Conservation (phyloP, 1,140 invertebrate genomes). For the Drosophila serrata region DNA sequence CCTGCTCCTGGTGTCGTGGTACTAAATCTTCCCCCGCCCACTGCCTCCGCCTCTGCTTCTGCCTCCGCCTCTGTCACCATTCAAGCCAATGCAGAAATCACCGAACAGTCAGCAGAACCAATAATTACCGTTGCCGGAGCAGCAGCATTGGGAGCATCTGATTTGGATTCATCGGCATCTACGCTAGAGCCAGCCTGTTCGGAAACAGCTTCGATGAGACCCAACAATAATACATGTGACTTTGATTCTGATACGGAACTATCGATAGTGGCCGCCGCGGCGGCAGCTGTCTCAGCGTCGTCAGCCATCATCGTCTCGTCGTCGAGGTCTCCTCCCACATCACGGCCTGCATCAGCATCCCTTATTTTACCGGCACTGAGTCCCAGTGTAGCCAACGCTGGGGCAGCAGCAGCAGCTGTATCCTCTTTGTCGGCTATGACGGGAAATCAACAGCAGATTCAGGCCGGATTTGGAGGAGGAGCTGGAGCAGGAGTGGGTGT, state of each 20-base stretch:
- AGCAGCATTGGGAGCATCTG: slow-evolving; percentile 3
- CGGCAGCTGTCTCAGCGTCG: slow-evolving; percentile 46
- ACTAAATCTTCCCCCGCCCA: slow-evolving; percentile 36
- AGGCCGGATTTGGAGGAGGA: slow-evolving; percentile 28
- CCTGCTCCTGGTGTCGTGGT: slow-evolving; percentile 12
- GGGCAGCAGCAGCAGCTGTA: background rate
- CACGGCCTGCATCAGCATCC: slow-evolving; percentile 20
- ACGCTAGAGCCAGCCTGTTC: slow-evolving; percentile 22
- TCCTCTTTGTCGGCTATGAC: slow-evolving; percentile 10
- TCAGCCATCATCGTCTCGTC: slow-evolving; percentile 32
- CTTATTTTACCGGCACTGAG: slow-evolving; percentile 5
- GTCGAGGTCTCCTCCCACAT: slow-evolving; percentile 33
- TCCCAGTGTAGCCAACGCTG: background rate
- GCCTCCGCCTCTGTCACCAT: background rate
- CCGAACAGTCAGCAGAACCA: slow-evolving; percentile 18
- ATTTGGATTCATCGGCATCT: slow-evolving; percentile 4
- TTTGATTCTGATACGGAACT: slow-evolving; percentile 82
- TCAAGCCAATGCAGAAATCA: slow-evolving; percentile 25
- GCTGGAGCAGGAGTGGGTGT: slow-evolving; percentile 6
- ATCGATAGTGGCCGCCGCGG: slow-evolving; percentile 71
- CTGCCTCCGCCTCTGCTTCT: background rate
- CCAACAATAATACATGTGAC: slow-evolving; percentile 63
- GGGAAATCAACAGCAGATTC: slow-evolving; percentile 15
- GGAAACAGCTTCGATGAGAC: slow-evolving; percentile 16
- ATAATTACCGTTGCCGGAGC: background rate